phyloP scores from a whole-genome alignment of 2,797 vertebrate species.

The Anableps anableps region DNA sequence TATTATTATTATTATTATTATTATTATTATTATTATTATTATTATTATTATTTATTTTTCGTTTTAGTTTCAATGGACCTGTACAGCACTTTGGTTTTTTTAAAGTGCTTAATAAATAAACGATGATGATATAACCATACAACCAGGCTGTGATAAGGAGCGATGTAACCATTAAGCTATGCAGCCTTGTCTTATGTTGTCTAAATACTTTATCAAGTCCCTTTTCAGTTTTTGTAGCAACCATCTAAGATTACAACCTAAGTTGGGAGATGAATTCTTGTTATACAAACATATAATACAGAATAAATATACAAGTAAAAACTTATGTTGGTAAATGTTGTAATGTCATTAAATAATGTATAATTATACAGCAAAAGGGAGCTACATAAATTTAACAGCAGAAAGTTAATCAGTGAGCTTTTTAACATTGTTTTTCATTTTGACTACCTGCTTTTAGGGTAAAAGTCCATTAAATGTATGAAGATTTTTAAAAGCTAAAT shows the following conservation, averaged over 20 bases:
- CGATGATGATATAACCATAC: not conserved
- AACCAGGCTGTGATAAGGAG: not conserved
- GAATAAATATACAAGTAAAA: not conserved
- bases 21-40: too few species aligned
- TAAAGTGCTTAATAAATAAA: too few species aligned
- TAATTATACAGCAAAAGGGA: not conserved
- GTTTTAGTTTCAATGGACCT: too few species aligned
- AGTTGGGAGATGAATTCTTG: not conserved
- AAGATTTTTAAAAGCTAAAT: constrained; percentile 1
- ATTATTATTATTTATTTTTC: too few species aligned
- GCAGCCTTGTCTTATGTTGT: not conserved
- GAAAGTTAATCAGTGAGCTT: not conserved
- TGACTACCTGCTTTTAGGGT: not conserved
- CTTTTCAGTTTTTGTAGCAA: not conserved
- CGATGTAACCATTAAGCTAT: not conserved
- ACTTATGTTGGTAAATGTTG: too few species aligned
- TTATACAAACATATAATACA: not conserved
- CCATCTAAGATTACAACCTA: not conserved
- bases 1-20: too few species aligned
- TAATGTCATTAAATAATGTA: not conserved
- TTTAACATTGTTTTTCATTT: not conserved
- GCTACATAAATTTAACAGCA: not conserved
- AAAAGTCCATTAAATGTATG: too few species aligned
- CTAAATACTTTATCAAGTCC: not conserved
- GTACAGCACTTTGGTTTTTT: too few species aligned